These are phyloP conservation scores for Neomonachus schauinslandi DNA, from an alignment of 2,113 vertebrate genomes.

Conservation along the genomic window DNA sequence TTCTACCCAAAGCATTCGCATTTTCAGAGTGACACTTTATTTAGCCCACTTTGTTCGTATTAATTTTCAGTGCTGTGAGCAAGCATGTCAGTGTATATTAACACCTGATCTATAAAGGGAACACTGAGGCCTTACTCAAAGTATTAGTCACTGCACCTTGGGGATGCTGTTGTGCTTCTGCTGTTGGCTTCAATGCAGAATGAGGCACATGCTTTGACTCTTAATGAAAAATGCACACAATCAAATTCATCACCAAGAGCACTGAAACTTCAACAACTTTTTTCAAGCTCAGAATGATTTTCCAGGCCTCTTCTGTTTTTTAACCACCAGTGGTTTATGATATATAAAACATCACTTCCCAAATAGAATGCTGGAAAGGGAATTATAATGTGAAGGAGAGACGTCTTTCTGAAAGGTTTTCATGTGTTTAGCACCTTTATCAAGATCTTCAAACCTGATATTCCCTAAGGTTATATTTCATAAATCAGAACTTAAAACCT, in stretches of 20 bases:
- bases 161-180: constrained; percentile 79
- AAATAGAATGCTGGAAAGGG: not conserved
- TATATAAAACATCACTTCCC: not conserved
- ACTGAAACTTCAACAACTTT: constrained; percentile 54
- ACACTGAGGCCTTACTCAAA: constrained; percentile 83
- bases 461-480: not conserved
- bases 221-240: constrained; percentile 79
- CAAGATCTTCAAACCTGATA: not conserved
- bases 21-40: constrained; percentile 81
- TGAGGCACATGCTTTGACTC: constrained; percentile 80
- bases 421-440: not conserved
- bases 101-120: constrained; percentile 90
- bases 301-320: not conserved
- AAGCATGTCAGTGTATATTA: constrained; percentile 88
- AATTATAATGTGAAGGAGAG: not conserved
- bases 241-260: constrained; percentile 60
- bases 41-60: constrained; percentile 83
- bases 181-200: constrained; percentile 75
- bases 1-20: constrained; percentile 80
- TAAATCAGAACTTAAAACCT: not conserved
- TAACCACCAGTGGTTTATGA: not conserved
- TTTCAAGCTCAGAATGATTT: constrained; percentile 44
- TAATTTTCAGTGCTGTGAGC: constrained; percentile 86
- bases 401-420: not conserved
- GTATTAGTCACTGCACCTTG: constrained; percentile 84